Conservation (phyloP, 2,113 vertebrate species). For the Cochlearius cochlearius region DNA sequence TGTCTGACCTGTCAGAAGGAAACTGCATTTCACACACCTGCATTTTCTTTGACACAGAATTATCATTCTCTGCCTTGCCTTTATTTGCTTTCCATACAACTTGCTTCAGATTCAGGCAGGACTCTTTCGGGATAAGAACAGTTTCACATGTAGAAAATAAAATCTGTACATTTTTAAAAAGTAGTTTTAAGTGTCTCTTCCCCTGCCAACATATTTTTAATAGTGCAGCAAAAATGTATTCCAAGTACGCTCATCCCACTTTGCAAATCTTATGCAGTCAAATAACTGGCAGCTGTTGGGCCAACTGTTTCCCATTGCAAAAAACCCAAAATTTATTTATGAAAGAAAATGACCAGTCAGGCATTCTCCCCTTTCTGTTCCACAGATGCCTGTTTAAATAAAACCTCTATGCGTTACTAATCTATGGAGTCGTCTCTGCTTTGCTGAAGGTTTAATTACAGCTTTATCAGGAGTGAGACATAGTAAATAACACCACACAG, state of each 20-base stretch:
- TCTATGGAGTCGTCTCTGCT: neutral
- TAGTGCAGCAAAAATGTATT: neutral
- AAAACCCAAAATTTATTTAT: neutral
- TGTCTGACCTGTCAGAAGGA: neutral
- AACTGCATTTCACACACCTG: neutral
- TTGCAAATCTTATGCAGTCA: constrained; percentile 17
- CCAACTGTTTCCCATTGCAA: constrained; percentile 27
- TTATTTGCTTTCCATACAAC: neutral
- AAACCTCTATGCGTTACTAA: neutral
- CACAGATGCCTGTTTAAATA: constrained; percentile 10
- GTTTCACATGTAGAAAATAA: constrained; percentile 14
- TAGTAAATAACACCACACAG: neutral
- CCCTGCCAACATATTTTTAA: constrained; percentile 9
- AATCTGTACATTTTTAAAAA: neutral
- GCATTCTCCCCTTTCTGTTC: constrained; percentile 5
- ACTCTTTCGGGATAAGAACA: fast-evolving
- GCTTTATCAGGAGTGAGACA: neutral
- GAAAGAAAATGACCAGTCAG: constrained; percentile 29
- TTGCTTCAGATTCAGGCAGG: neutral
- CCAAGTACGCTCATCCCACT: constrained; percentile 22
- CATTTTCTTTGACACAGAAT: neutral
- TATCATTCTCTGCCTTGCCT: neutral
- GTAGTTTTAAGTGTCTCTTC: neutral
- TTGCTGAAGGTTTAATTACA: constrained; percentile 14
- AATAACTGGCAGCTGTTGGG: constrained; percentile 37